Evolutionary conservation across 2,888 invertebrate genomes (phyloP), one percentile per base, ranked within the genome.

Genomic region (Dicyrtoma fusca): DNA sequence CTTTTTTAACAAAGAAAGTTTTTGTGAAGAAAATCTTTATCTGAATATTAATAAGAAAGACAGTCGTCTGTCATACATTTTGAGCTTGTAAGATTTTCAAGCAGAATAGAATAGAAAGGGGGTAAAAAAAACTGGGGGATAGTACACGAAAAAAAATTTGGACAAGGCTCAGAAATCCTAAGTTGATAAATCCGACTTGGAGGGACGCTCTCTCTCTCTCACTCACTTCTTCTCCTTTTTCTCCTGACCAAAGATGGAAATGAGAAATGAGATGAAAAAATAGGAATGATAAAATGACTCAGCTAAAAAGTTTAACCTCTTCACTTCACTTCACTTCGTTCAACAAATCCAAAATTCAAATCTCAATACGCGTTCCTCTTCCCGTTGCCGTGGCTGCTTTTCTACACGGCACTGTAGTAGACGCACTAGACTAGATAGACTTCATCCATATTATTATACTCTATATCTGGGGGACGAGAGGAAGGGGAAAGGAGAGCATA

Each of bases 181-280:
- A 64, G 64, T 64, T 64, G 68, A 68, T 55, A 68, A 68, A 42
- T 68, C 68, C 53, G 68, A 68, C 66, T 66, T 55, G 53, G 66
- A 66, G 44, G 51, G 51, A 64, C 21, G 68, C 57, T 68, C 65
- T 61, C 44, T 34, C 44, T 5, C 34, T 34, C n/a, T n/a, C n/a
- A n/a, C n/a, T n/a, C n/a, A n/a, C 49, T 19, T 13, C 59, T 34
- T 17, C 59, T 59, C 25, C 64, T 64, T n/a, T 47, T 61, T 47
- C 69, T 57, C 69, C 47, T 72, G 72, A 66, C 72, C 72, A 72
- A 72, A 72, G 65, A 72, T 72, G 72, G 72, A 72, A 66, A 66
- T 66, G 72, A 71, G 71, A 47, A 71, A 64, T 62, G 66, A 66
- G 49, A 66, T 53, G 53, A 55, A 63, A 63, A 63, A 55, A 63